phyloP scores from a whole-genome alignment of 2,113 vertebrate species.

The Bos javanicus region DNA sequence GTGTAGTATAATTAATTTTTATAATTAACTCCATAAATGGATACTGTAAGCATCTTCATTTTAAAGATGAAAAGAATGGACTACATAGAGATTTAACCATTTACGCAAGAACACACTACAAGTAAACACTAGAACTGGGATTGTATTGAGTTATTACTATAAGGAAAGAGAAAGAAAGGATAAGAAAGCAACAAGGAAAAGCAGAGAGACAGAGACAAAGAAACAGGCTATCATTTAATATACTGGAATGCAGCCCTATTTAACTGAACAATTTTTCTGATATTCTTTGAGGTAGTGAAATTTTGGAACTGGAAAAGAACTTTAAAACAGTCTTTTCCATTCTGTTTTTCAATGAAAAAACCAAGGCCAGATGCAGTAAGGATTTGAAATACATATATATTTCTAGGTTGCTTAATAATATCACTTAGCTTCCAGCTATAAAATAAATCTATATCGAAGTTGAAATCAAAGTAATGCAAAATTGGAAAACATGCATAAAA shows the following conservation, averaged over 20 bases:
- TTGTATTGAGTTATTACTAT: not conserved
- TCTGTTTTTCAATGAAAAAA: not conserved
- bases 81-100: not conserved
- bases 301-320: not conserved
- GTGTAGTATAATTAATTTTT: not conserved
- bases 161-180: not conserved
- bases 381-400: not conserved
- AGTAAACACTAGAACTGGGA: not conserved
- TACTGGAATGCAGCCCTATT: not conserved
- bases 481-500: not conserved
- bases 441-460: not conserved
- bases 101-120: not conserved
- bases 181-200: not conserved
- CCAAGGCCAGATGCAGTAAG: not conserved
- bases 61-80: not conserved
- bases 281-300: not conserved
- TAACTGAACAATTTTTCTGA: not conserved
- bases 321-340: not conserved
- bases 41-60: not conserved
- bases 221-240: not conserved
- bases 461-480: not conserved
- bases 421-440: not conserved
- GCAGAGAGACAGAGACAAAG: not conserved
- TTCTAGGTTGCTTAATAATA: not conserved
- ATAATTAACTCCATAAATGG: not conserved